Percentiles rank a stretch among this genome's conserved stretches.
Evolutionary conservation across 2,113 vertebrate genomes (phyloP).

Genomic region (Anolis sagrei): DNA sequence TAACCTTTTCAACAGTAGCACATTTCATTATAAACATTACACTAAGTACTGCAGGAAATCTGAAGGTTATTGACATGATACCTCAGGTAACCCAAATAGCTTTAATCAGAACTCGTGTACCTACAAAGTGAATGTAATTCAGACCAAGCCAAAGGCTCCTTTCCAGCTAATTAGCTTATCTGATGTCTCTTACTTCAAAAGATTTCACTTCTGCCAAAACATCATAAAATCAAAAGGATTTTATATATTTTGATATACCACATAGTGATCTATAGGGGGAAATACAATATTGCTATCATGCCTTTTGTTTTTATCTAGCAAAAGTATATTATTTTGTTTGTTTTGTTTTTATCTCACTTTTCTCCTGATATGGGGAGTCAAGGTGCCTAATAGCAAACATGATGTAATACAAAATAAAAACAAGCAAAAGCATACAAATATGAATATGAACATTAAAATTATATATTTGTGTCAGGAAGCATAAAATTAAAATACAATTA

Average conservation of each 20-base stretch:
- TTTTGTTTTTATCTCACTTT: no score
- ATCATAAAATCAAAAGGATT: not conserved
- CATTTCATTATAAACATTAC: not conserved
- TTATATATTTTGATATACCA: not conserved
- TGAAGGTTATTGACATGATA: not conserved
- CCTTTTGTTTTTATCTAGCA: no score
- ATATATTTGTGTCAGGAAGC: no score
- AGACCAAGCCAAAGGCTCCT: no score
- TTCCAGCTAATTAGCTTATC: not conserved
- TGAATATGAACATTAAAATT: no score
- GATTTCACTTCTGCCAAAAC: not conserved
- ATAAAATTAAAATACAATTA: no score
- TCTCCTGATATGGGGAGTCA: no score
- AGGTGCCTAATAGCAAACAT: no score
- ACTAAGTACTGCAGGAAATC: not conserved
- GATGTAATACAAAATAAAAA: no score
- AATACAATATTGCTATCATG: no score
- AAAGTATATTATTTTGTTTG: no score
- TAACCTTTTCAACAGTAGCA: not conserved
- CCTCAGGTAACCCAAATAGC: not conserved
- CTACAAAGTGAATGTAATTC: not conserved
- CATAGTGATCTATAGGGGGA: not conserved
- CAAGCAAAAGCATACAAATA: no score
- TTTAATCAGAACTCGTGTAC: not conserved
- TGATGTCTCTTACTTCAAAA: not conserved